Evolutionary conservation across 2,888 invertebrate genomes (phyloP), one percentile per base, ranked within the genome.

Genomic region (Drosophila longiperda): DNA sequence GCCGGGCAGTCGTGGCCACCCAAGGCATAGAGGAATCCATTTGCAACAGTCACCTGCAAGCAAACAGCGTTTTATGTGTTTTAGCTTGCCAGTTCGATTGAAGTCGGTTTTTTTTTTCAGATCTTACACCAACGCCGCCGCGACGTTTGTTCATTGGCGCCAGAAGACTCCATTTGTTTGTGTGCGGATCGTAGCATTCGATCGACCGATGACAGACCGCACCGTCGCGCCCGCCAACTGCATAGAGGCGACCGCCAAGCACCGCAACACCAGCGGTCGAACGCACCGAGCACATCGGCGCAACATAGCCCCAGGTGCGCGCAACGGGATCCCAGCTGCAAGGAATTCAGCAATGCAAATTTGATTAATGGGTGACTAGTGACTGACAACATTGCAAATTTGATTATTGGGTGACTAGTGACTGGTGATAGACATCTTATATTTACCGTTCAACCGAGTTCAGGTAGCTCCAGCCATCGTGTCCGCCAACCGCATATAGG

Each of bases 1-100:
- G 97, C 97, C 0, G 98, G 98, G 12, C 98, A 97, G 93, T 98
- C 98, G 93, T 98, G 98, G 0, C 99, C 98, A 34, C 99, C 98
- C 75, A 98, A 94, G 2, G 98, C 98, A 93, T 98, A 99, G 59
- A 99, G 94, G 92, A 95, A 97, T 0, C 98, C 98, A 91, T 97
- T 96, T 36, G 97, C 96, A 0, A 97, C 97, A 66, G 97, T 97
- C 26, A 96, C 94, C 95, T 95, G 40, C 0, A 23, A 1, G 15
- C 45, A 12, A 38, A 26, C n/a, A 26, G 23, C 15, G 23, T 38
- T 29, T 4, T 17, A 32, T 23, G 3, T 1, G 9, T 29, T 26
- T 12, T 23, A 17, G 9, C 12, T 9, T 23, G 15, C 45, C 26
- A 62, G 5, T 38, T 12, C 40, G 26, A 11, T 4, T 11, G 8